Base-by-base conservation (phyloP, 2,888 invertebrate genomes). In the Dynastes maya region DNA sequence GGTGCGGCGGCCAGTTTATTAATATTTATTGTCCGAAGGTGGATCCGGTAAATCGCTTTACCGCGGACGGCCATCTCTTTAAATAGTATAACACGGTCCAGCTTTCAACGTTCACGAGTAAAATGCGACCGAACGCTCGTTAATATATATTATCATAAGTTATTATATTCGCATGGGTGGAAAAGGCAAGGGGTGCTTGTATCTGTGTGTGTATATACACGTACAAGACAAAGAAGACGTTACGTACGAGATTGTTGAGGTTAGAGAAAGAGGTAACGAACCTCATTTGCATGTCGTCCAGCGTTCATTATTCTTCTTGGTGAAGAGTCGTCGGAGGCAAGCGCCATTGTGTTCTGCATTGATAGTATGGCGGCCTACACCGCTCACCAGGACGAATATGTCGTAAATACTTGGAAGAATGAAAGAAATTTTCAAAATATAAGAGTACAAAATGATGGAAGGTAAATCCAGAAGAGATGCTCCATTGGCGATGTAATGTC, bases 11-110 rank as follows among this genome's bases (percentile, higher is more conserved):
- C 84, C 82, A 81, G 83, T 86, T 85, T 85, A 85, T 85, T 86
- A 85, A 86, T 86, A 86, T 86, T 86, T 86, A 86, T 86, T 84
- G 85, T 84, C 80, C 78, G 82, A 81, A 82, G 82, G 80, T 77
- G 78, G 80, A 80, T 83, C 85, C 85, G 83, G 84, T 84, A 84
- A 84, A 85, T 85, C 84, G 85, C 84, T 85, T 85, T 85, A 85
- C 85, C 84, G 82, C 80, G 81, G 40, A 16, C 13, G 65, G 16
- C 82, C 82, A 83, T 83, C 83, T 84, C 83, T 79, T 82, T 82
- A 45, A 80, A 83, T 84, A 83, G 82, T 83, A 84, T 82, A 84
- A 78, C 77, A 78, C 71, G 71, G 51, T 71, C 77, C 76, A 77
- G 81, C 80, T 80, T 79, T 81, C 81, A 80, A 70, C 81, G 79